These are phyloP conservation scores for Syrmaticus mikado DNA, from an alignment of 2,113 vertebrate genomes.

Conservation along the genomic window DNA sequence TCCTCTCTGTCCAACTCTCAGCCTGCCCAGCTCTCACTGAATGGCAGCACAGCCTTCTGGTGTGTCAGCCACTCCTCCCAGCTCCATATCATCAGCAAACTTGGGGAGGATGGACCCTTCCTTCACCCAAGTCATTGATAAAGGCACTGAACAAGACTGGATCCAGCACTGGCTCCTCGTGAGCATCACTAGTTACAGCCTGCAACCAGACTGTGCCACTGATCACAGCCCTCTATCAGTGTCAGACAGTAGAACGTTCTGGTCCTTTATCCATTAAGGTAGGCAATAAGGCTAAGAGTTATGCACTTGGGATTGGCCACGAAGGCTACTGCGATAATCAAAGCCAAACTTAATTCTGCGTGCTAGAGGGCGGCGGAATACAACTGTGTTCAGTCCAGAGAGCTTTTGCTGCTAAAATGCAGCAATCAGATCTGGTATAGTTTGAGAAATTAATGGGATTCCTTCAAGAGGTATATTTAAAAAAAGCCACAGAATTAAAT, in stretches of 20 bases:
- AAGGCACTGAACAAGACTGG: background rate
- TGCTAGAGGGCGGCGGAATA: slow-evolving; percentile 53
- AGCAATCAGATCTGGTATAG: background rate
- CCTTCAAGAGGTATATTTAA: background rate
- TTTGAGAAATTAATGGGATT: background rate
- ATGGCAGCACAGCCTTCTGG: background rate
- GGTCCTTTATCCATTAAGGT: background rate
- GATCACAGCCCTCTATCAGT: background rate
- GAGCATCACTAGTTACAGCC: background rate
- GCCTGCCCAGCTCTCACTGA: background rate
- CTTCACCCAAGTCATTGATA: background rate
- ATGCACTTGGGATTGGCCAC: background rate
- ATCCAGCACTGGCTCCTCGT: background rate
- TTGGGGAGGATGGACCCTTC: background rate
- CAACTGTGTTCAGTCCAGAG: background rate
- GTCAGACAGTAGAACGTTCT: background rate
- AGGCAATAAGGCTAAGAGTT: background rate
- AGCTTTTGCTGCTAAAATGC: background rate
- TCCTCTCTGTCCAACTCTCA: too few relatives aligned
- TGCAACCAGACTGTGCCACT: background rate
- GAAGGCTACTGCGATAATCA: background rate
- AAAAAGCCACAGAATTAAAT: background rate
- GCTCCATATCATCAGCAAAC: background rate
- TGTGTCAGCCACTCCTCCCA: background rate
- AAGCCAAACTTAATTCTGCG: background rate